Conservation (phyloP, 1,140 invertebrate species). For the Trichogramma pretiosum region DNA sequence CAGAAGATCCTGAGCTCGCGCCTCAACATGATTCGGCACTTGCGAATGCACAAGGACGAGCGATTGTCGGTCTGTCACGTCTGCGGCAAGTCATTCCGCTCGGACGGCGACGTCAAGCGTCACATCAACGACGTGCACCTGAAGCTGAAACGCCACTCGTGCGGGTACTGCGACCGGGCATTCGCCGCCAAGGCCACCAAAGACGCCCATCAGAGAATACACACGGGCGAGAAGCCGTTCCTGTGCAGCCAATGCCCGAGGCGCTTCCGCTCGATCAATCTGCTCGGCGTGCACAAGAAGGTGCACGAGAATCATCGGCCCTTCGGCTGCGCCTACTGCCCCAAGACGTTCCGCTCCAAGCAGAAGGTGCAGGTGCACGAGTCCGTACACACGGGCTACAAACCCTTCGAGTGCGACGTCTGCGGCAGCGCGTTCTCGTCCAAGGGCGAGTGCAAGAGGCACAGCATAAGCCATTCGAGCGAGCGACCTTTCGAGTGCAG, state of each 20-base stretch:
- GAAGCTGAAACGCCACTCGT: slow-evolving; percentile 38
- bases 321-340: slow-evolving; percentile 41
- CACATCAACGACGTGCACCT: slow-evolving; percentile 31
- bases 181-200: slow-evolving; percentile 48
- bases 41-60: slow-evolving; percentile 45
- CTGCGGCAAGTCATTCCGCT: slow-evolving; percentile 37
- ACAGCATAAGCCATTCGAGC: slow-evolving; percentile 41
- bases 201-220: slow-evolving; percentile 56
- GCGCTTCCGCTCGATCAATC: slow-evolving; percentile 43
- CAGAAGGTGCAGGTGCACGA: slow-evolving; percentile 42
- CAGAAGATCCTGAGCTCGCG: background rate
- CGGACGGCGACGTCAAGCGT: slow-evolving; percentile 34
- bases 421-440: slow-evolving; percentile 47
- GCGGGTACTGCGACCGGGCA: slow-evolving; percentile 33
- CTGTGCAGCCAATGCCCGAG: slow-evolving; percentile 53
- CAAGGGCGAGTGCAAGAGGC: slow-evolving; percentile 43
- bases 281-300: slow-evolving; percentile 46
- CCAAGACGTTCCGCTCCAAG: slow-evolving; percentile 40
- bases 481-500: slow-evolving; percentile 46
- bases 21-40: slow-evolving; percentile 47
- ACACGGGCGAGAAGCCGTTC: slow-evolving; percentile 54
- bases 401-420: slow-evolving; percentile 39
- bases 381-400: slow-evolving; percentile 41
- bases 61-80: slow-evolving; percentile 31
- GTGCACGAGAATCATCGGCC: slow-evolving; percentile 44